Percentiles rank a stretch among this genome's conserved stretches.
phyloP scores from a whole-genome alignment of 2,888 invertebrate species.

The Dichetophora obliterata region DNA sequence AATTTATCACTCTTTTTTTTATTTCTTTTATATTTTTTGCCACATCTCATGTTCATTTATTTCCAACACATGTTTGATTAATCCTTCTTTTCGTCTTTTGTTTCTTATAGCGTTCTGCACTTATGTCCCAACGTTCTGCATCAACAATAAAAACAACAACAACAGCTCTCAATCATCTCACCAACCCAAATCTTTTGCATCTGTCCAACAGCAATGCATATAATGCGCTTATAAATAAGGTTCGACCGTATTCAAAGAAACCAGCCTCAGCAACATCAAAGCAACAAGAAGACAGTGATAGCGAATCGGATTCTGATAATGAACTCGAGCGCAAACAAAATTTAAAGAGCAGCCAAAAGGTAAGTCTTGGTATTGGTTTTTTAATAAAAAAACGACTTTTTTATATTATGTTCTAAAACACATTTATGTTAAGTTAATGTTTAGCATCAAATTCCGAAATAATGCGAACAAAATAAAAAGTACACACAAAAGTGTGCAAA shows the following conservation, averaged over 20 bases:
- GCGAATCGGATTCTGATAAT: constrained; percentile 74
- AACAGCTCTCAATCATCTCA: not conserved
- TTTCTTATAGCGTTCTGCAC: constrained; percentile 44
- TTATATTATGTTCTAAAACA: too few species aligned
- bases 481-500: not conserved
- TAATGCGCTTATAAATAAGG: constrained; percentile 42
- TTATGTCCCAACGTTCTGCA: constrained; percentile 44
- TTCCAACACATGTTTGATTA: not conserved
- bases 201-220: not conserved
- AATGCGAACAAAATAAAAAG: too few species aligned
- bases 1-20: not conserved
- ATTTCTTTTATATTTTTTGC: not conserved
- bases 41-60: not conserved
- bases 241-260: constrained; percentile 62
- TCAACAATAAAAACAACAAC: constrained; percentile 40
- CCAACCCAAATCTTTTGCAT: constrained; percentile 6
- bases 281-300: constrained; percentile 67
- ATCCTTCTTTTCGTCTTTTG: constrained; percentile 10
- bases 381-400: too few species aligned
- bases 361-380: constrained; percentile 46
- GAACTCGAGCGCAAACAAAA: constrained; percentile 61
- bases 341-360: constrained; percentile 59
- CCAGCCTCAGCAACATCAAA: constrained; percentile 51
- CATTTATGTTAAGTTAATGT: too few species aligned
- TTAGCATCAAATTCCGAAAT: not conserved